Conservation (phyloP, 2,888 invertebrate genomes). For the Meganola albula region DNA sequence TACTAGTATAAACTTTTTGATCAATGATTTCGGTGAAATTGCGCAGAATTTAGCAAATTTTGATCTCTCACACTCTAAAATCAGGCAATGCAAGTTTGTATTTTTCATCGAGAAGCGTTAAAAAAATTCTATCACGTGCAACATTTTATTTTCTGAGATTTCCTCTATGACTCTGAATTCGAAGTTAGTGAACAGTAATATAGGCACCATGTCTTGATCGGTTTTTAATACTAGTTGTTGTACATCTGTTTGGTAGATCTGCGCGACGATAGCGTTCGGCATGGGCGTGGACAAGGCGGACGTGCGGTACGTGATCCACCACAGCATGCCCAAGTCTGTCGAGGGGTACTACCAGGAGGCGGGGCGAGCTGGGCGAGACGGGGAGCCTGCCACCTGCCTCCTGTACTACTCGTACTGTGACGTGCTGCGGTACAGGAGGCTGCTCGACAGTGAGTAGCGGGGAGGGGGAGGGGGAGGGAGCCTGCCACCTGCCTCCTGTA, state of each 20-base stretch:
- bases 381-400: slow-evolving; percentile 88
- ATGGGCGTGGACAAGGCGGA: slow-evolving; percentile 99
- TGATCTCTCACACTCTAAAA: too few species aligned
- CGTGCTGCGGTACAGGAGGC: slow-evolving; percentile 81
- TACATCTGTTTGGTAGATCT: slow-evolving; percentile 84
- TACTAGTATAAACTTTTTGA: too few species aligned
- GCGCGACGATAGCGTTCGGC: slow-evolving; percentile 98
- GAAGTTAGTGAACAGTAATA: too few species aligned
- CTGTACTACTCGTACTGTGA: slow-evolving; percentile 94
- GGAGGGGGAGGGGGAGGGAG: slow-evolving; percentile 95
- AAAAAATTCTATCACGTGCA: too few species aligned
- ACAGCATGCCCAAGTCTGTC: slow-evolving; percentile 94
- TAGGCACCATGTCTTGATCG: too few species aligned
- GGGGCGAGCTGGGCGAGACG: slow-evolving; percentile 97
- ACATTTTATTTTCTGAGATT: too few species aligned
- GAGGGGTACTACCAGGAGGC: slow-evolving; percentile 99
- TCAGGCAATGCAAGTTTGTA: too few species aligned
- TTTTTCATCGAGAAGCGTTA: too few species aligned
- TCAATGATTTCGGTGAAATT: too few species aligned
- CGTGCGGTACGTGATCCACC: slow-evolving; percentile 95
- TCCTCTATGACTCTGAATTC: too few species aligned
- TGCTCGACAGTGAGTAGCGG: slow-evolving; percentile 86
- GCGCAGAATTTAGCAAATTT: too few species aligned
- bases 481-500: slow-evolving; percentile 90
- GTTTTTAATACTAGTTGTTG: too few species aligned